Evolutionary conservation across 2,797 vertebrate species (phyloP).

Genomic region (Crax fasciolata): DNA sequence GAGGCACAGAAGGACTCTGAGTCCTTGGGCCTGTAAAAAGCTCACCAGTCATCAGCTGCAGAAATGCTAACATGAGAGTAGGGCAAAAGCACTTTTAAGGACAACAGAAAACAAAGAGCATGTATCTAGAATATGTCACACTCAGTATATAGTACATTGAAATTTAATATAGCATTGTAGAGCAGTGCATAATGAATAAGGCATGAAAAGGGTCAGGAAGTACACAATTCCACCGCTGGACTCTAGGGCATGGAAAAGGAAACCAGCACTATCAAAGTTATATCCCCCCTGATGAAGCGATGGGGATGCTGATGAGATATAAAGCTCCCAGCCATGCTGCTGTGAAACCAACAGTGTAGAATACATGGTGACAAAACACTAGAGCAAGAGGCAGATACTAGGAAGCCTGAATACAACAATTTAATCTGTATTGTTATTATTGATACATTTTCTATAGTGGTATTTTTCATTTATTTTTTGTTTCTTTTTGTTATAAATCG

Average conservation of each 20-base stretch:
- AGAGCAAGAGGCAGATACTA: neutral
- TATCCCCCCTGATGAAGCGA: neutral
- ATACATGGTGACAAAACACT: neutral
- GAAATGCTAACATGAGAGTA: neutral
- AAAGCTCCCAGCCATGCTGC: fast-evolving
- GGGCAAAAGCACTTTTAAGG: neutral
- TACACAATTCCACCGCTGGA: neutral
- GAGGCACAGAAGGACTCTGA: neutral
- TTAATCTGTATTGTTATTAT: neutral
- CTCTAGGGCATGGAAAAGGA: neutral
- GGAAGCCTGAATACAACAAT: neutral
- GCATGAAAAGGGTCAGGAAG: neutral
- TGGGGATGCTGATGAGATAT: neutral
- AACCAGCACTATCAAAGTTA: neutral
- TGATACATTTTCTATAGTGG: neutral
- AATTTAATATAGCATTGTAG: neutral
- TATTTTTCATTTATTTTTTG: neutral
- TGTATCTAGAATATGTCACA: neutral
- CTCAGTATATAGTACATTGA: neutral
- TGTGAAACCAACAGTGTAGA: neutral
- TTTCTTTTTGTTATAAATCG: neutral
- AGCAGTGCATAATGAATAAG: neutral
- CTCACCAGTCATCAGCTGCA: neutral
- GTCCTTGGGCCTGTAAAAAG: neutral
- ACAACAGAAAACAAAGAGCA: neutral